A percentile compares a stretch with the other conserved stretches of the same genome.
Conservation (phyloP, 2,113 vertebrate genomes). For the Arenaria interpres region DNA sequence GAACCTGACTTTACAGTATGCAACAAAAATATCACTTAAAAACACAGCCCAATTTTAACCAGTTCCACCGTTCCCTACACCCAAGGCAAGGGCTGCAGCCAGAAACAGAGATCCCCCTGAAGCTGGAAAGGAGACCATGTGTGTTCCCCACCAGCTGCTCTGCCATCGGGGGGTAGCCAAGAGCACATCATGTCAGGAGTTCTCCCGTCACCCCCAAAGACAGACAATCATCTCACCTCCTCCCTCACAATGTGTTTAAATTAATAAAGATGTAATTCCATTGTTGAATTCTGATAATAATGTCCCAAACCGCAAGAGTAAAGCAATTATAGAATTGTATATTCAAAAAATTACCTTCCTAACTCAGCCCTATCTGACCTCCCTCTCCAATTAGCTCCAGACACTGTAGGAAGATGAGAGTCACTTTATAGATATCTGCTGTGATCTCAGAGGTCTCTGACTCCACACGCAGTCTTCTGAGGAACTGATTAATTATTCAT, state of each 20-base stretch:
- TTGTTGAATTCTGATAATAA: not conserved
- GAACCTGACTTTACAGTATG: not conserved
- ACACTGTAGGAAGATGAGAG: not conserved
- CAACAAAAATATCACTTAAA: not conserved
- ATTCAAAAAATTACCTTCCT: not conserved
- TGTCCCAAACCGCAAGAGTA: not conserved
- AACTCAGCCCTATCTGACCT: not conserved
- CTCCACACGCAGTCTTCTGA: not conserved
- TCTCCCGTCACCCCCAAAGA: not conserved
- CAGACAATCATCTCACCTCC: not conserved
- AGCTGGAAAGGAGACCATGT: not conserved
- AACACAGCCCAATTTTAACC: not conserved
- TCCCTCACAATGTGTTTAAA: not conserved
- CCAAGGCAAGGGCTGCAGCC: not conserved
- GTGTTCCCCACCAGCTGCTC: not conserved
- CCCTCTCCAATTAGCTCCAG: not conserved
- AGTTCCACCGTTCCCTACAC: not conserved
- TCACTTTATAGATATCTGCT: not conserved
- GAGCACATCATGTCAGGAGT: not conserved
- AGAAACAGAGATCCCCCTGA: not conserved
- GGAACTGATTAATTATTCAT: not conserved
- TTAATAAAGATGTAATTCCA: not conserved
- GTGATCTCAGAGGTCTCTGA: not conserved
- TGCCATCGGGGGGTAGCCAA: fast-evolving
- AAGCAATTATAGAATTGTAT: not conserved